phyloP scores from a whole-genome alignment of 2,888 invertebrate genomes.

The Amorpha juglandis region DNA sequence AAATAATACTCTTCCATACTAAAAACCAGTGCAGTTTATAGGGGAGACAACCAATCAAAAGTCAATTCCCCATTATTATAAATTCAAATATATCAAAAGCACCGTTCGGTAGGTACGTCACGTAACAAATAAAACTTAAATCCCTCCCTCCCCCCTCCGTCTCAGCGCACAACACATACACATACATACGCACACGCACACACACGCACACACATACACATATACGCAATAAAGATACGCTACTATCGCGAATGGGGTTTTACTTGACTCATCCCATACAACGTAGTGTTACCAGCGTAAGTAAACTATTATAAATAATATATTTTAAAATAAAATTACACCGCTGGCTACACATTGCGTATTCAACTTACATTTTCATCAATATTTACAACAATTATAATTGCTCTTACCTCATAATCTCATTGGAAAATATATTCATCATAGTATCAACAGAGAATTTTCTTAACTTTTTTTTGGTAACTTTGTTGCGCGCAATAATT shows the following conservation, averaged over 20 bases:
- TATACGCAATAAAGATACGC: constrained; percentile 46
- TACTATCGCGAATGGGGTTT: constrained; percentile 69
- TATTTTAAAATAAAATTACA: constrained; percentile 24
- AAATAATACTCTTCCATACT: constrained; percentile 4
- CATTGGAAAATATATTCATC: constrained; percentile 48
- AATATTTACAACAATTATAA: constrained; percentile 68
- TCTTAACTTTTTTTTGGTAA: constrained; percentile 11
- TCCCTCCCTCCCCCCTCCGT: constrained; percentile 26
- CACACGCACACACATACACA: constrained; percentile 39
- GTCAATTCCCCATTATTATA: constrained; percentile 40
- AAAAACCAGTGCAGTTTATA: constrained; percentile 15
- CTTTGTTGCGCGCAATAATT: constrained; percentile 3
- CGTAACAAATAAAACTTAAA: constrained; percentile 31
- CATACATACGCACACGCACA: constrained; percentile 39
- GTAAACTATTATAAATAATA: constrained; percentile 23
- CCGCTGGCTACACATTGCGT: constrained; percentile 33
- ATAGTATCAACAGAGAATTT: constrained; percentile 43
- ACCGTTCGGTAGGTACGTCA: constrained; percentile 42
- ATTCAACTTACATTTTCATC: constrained; percentile 38
- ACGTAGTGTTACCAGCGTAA: constrained; percentile 34
- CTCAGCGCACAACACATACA: constrained; percentile 20
- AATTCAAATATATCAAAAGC: constrained; percentile 42
- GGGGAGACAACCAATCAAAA: constrained; percentile 35
- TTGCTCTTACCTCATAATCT: constrained; percentile 51
- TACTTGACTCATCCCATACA: constrained; percentile 49